phyloP scores from a whole-genome alignment of 2,797 vertebrate species.

The Acridotheres tristis region DNA sequence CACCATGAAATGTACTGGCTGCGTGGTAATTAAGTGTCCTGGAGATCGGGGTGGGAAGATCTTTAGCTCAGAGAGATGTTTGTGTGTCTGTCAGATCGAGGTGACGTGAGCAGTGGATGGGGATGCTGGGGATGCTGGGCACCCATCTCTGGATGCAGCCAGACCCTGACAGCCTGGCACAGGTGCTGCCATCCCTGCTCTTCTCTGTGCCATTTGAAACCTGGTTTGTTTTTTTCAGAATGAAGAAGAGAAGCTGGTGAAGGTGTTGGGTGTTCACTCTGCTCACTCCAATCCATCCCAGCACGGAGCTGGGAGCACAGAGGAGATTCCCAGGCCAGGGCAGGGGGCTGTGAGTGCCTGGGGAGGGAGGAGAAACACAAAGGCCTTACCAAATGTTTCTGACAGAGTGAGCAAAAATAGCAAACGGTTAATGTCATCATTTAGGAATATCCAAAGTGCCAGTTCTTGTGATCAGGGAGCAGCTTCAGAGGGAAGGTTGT shows the following conservation, averaged over 20 bases:
- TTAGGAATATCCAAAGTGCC: neutral
- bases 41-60: neutral
- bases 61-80: neutral
- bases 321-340: neutral
- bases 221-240: accelerated
- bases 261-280: neutral
- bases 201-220: neutral
- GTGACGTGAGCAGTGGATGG: neutral
- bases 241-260: accelerated
- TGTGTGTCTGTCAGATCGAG: neutral
- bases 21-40: neutral
- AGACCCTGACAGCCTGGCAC: neutral
- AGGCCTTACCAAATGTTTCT: neutral
- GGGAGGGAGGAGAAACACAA: neutral
- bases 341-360: neutral
- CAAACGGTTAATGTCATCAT: neutral
- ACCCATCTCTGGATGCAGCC: neutral
- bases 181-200: neutral
- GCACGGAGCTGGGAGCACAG: neutral
- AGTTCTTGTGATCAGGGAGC: neutral
- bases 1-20: neutral
- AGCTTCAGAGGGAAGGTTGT: neutral
- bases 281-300: accelerated
- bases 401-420: neutral
- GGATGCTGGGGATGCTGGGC: neutral